phyloP scores from a whole-genome alignment of 2,113 vertebrate species.

The Chaenocephalus aceratus region DNA sequence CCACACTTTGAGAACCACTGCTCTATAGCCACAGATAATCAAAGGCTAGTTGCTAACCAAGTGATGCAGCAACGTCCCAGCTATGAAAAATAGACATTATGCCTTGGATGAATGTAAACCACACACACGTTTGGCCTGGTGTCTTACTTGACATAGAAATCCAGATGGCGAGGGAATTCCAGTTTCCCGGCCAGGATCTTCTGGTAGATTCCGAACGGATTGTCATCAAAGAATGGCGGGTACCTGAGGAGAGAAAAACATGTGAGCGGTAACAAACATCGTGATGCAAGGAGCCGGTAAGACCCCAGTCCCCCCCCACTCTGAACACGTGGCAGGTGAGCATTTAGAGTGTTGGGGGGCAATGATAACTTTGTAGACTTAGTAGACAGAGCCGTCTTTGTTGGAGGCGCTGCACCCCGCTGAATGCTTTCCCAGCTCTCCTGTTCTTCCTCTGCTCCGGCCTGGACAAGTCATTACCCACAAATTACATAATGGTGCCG shows the following conservation, averaged over 20 bases:
- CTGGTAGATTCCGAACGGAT: slow-evolving; percentile 98
- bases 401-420: slow-evolving; percentile 3
- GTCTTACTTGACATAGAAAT: slow-evolving; percentile 95
- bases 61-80: too few relatives aligned
- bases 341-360: background rate
- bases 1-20: too few relatives aligned
- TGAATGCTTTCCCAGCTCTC: slow-evolving; percentile 50
- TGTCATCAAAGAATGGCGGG: slow-evolving; percentile 98
- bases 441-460: slow-evolving; percentile 17
- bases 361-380: background rate
- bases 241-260: slow-evolving; percentile 81
- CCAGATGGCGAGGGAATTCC: slow-evolving; percentile 95
- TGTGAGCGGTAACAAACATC: background rate
- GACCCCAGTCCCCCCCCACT: background rate
- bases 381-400: slow-evolving; percentile 27
- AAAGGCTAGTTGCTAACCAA: too few relatives aligned
- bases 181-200: slow-evolving; percentile 97
- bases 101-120: too few relatives aligned
- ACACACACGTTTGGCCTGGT: background rate
- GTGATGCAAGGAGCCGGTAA: slow-evolving; percentile 46
- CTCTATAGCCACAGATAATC: too few relatives aligned
- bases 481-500: slow-evolving; percentile 66
- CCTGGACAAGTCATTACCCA: slow-evolving; percentile 69
- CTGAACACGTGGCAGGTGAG: background rate
- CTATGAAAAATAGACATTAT: background rate